Evolutionary conservation across 2,113 vertebrate genomes (phyloP).

Genomic region (Fulmarus glacialis): DNA sequence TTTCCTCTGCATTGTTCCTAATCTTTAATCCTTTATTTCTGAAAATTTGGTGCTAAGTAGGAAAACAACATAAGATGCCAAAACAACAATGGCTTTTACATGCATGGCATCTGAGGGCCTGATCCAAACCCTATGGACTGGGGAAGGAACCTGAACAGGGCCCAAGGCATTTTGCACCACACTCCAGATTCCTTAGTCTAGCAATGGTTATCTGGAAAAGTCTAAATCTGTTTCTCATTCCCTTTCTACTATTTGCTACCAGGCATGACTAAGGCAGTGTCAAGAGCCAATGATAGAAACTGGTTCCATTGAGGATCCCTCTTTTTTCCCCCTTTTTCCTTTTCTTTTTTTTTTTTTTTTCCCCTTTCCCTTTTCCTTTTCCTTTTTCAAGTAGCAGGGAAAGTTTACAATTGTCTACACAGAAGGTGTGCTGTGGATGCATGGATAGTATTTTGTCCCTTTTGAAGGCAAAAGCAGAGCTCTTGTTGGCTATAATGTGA

Average conservation of each 20-base stretch:
- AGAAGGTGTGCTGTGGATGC: neutral
- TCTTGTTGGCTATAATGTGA: neutral
- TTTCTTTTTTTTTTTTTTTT: neutral
- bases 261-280: neutral
- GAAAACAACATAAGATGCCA: neutral
- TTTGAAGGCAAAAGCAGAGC: neutral
- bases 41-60: neutral
- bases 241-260: neutral
- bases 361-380: neutral
- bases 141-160: neutral
- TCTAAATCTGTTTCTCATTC: neutral
- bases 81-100: neutral
- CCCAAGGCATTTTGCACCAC: neutral
- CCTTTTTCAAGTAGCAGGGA: neutral
- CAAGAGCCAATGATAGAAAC: neutral
- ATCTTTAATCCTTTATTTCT: constrained; percentile 36
- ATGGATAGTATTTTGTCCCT: neutral
- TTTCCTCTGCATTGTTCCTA: neutral
- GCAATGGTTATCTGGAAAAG: neutral
- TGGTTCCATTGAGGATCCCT: fast-evolving
- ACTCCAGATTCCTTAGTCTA: neutral
- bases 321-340: fast-evolving
- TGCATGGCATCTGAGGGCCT: neutral
- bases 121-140: neutral
- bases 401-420: neutral